Evolutionary conservation across 2,888 invertebrate species (phyloP).

Genomic region (Agriopis leucophaearia): DNA sequence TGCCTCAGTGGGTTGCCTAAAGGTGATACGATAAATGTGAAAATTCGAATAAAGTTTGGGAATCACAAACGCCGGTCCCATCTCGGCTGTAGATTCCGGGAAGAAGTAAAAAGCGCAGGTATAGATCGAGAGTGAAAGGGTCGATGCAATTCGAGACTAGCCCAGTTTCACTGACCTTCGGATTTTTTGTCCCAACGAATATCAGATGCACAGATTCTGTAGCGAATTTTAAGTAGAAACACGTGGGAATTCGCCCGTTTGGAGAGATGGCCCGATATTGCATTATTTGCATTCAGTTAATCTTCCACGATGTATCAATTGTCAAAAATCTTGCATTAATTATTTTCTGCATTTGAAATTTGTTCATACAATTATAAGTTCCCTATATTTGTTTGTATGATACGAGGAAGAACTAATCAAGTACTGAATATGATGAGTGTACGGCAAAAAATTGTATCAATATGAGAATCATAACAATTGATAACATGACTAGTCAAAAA

Average conservation of each 20-base stretch:
- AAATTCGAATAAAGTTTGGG: conserved; percentile 64
- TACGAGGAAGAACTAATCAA: no score
- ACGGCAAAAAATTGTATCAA: no score
- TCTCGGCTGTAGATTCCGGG: conserved; percentile 72
- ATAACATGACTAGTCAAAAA: no score
- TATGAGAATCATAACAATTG: no score
- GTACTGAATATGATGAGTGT: no score
- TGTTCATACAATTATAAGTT: not conserved
- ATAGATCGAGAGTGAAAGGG: conserved; percentile 85
- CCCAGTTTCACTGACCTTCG: conserved; percentile 83
- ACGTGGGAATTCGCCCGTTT: conserved; percentile 78
- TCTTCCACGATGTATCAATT: conserved; percentile 30
- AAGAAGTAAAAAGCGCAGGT: conserved; percentile 84
- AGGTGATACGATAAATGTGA: not conserved
- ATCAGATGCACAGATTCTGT: conserved; percentile 73
- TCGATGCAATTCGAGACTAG: conserved; percentile 83
- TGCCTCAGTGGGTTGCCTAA: not conserved
- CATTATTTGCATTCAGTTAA: conserved; percentile 74
- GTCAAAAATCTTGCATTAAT: conserved; percentile 32
- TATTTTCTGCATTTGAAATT: not conserved
- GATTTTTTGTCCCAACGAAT: conserved; percentile 69
- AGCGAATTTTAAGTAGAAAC: conserved; percentile 76
- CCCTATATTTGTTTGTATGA: no score
- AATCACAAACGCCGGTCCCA: conserved; percentile 55
- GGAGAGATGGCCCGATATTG: conserved; percentile 65